Base-by-base conservation (phyloP, 2,888 invertebrate species). In the Chrysodeixis includens region DNA sequence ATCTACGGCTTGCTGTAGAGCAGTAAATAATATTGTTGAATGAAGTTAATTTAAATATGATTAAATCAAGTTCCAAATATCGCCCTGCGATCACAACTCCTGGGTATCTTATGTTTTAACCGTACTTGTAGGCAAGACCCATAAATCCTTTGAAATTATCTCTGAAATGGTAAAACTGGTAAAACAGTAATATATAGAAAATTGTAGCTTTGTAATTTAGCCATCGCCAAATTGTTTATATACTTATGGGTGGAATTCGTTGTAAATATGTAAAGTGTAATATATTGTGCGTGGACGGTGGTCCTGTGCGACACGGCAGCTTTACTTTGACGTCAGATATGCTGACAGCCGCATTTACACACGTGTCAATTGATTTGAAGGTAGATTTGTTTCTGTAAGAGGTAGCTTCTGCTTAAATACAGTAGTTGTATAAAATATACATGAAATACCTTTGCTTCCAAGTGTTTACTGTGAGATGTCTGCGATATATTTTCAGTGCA, bases 211-310 rank as follows among this genome's bases (percentile, higher is more conserved):
- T 56, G 18, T 46, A 55, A 71, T 64, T 7, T 58, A 68, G 62
- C 61, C 44, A 53, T 55, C 68, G 61, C 70, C 63, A 71, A 74
- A 69, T 71, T 61, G 55, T 64, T 66, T 54, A 53, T 64, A 62
- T 66, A 60, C 51, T 63, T 66, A 55, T 71, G 63, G 71, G 78
- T 82, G 81, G 79, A 74, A 81, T 76, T 79, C 70, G 65, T 69
- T 83, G 81, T 83, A 82, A 79, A 83, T 83, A 82, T 79, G 76
- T 83, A 70, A 74, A 81, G 71, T 79, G 73, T 79, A 66, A 71
- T 69, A 69, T 62, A 66, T 66, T 54, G 49, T 53, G 56, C 66
- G 53, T 69, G 61, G 52, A 64, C 56, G 65, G 53, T 69, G 61
- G 46, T 66, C 46, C 54, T 52, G n/a, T 57, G 20, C 26, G 40